Evolutionary conservation across 1,140 invertebrate species (phyloP).

Genomic region (Rhopalosiphum maidis): DNA sequence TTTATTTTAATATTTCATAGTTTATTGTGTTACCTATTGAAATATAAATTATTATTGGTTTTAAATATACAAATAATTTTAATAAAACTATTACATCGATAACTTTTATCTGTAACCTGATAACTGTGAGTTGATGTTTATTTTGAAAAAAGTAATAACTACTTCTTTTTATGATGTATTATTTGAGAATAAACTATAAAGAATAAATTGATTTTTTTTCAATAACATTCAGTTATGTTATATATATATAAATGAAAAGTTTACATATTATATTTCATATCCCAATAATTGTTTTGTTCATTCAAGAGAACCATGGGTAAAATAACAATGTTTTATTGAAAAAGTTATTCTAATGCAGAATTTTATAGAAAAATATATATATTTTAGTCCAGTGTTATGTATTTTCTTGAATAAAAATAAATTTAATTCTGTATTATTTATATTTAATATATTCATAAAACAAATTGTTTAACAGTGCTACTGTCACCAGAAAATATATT

Average conservation of each 20-base stretch:
- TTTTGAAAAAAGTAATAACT: no score
- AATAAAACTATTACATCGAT: background rate
- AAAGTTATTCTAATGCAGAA: background rate
- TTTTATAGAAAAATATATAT: background rate
- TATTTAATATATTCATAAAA: slow-evolving; percentile 1
- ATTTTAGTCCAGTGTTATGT: background rate
- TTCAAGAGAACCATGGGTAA: background rate
- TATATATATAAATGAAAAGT: background rate
- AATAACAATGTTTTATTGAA: background rate
- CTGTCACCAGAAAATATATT: background rate
- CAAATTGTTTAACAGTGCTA: background rate
- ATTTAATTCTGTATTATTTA: background rate
- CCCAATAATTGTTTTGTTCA: background rate
- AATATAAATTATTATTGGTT: background rate
- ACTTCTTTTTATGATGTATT: background rate
- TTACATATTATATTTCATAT: background rate
- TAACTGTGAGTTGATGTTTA: no score
- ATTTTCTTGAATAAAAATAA: background rate
- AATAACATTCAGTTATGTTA: background rate
- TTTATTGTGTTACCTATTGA: background rate
- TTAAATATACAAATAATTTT: background rate
- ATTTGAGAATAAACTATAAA: background rate
- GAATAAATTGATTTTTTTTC: background rate
- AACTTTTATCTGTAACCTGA: no score
- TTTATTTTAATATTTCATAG: no score